Percentiles rank a stretch among this genome's conserved stretches.
Conservation (phyloP, 2,797 vertebrate species). For the Fistularia tabacaria region DNA sequence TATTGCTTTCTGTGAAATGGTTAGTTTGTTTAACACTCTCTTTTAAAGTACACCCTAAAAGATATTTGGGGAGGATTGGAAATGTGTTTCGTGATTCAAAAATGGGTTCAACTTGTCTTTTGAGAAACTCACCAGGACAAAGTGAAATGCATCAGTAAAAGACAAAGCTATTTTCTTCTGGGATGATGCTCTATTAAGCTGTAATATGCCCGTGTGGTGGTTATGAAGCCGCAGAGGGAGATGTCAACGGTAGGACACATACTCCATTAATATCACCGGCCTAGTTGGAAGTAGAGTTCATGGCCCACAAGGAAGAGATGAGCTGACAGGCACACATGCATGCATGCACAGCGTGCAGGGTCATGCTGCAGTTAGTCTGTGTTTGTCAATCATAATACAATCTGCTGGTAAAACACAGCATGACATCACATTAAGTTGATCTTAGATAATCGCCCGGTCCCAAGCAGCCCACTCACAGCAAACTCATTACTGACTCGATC, state of each 20-base stretch:
- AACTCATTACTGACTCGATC: slow-evolving; percentile 52
- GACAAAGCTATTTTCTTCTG: no score
- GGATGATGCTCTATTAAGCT: background rate
- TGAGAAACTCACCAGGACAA: no score
- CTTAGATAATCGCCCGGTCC: slow-evolving; percentile 43
- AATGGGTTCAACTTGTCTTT: no score
- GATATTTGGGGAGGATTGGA: no score
- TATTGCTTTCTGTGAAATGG: no score
- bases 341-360: no score
- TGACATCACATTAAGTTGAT: slow-evolving; percentile 41
- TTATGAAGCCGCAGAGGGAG: slow-evolving; percentile 38
- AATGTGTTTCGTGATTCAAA: no score
- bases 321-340: background rate
- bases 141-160: no score
- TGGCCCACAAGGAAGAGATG: background rate
- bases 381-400: slow-evolving; percentile 1
- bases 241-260: slow-evolving; percentile 54
- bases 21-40: no score
- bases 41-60: no score
- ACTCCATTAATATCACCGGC: slow-evolving; percentile 58
- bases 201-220: slow-evolving; percentile 16
- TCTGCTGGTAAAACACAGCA: slow-evolving; percentile 27
- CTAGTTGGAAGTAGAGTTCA: slow-evolving; percentile 43
- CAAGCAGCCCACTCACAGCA: slow-evolving; percentile 31
- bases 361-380: no score